Evolutionary conservation across 2,113 vertebrate genomes (phyloP), one percentile per base, ranked within the genome.

Genomic region (Pelecanoides urinatrix): DNA sequence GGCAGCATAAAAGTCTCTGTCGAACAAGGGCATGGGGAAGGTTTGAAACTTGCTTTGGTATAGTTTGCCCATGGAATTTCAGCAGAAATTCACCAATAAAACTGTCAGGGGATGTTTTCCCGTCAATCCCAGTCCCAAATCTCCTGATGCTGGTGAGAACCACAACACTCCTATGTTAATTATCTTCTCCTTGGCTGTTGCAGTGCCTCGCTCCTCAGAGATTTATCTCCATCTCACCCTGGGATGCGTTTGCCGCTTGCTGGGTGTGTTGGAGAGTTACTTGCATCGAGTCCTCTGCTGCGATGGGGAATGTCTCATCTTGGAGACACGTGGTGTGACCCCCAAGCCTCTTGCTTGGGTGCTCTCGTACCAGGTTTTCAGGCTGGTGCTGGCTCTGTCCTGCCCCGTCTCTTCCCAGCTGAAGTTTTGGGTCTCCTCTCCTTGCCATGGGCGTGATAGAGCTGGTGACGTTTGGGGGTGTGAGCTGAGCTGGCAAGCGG

Each of bases 1-100:
- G 95, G 94, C 96, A 96, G 95, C 83, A 71, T 78, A 63, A 78
- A 92, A 90, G 88, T 88, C 92, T 84, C 86, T 90, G 94, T 90
- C 21, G 21, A 95, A 91, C 86, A 92, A 86, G 89, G 92, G 93
- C 73, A 92, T 74, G 86, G 94, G 94, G 83, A 96, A 92, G 91
- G 93, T 92, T 96, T 92, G 94, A 76, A 92, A 84, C 91, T 84
- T 63, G 76, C 58, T 81, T 89, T 77, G 70, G 68, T 77, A 32
- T 13, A 20, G 68, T 74, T 92, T 92, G 72, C 91, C 65, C 1
- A 2, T 71, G 80, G 86, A 89, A 86, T 89, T 84, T 83, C 83
- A 89, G 86, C 42, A 20, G 19, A 89, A 90, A 10, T 74, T 84
- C 42, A n/a, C 27, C 45, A 42, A 15, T 44, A 27, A 2, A 36